Base-by-base conservation (phyloP, 2,797 vertebrate species). In the Rhadinocentrus ornatus region DNA sequence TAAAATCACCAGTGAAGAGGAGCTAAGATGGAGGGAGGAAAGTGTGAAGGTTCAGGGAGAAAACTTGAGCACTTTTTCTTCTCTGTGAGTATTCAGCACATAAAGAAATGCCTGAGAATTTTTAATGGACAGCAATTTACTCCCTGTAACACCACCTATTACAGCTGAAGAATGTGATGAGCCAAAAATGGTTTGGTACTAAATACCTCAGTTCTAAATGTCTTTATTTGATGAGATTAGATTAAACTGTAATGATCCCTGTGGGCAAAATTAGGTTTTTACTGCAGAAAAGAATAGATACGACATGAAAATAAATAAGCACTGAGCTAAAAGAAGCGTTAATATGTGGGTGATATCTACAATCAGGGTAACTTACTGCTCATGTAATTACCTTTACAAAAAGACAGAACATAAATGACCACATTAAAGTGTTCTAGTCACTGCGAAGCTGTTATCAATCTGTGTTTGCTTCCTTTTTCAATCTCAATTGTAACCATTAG, bases 171-270 rank as follows among this genome's bases (percentile, higher is more conserved):
- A 58, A 81, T 71, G 52, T 62, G 76, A 88, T 79, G 64, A 82
- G 77, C 60, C 71, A 66, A 71, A 81, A 77, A 82, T 35, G 41
- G 66, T 74, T 84, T 41, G 54, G 76, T 48, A 77, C 79, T 83
- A 83, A 88, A 85, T 71, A 75, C 81, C 53, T 84, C 71, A 32
- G 67, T 80, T 81, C 59, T 78, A 81, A 87, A 83, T 75, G 50
- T 69, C 66, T 69, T 71, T 73, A 72, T 84, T 80, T 79, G 84
- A 85, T 75, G 75, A 84, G 79, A 89, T 86, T 79, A 84, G 68
- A 88, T 89, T 83, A 74, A 84, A 88, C 68, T 69, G 44, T 88
- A 88, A 89, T 86, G 79, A 86, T 83, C 69, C 71, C 83, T 74
- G 62, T 63, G 60, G 78, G 84, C 65, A 67, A 78, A 80, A 79